phyloP scores from a whole-genome alignment of 2,113 vertebrate genomes.

The Murina feae region DNA sequence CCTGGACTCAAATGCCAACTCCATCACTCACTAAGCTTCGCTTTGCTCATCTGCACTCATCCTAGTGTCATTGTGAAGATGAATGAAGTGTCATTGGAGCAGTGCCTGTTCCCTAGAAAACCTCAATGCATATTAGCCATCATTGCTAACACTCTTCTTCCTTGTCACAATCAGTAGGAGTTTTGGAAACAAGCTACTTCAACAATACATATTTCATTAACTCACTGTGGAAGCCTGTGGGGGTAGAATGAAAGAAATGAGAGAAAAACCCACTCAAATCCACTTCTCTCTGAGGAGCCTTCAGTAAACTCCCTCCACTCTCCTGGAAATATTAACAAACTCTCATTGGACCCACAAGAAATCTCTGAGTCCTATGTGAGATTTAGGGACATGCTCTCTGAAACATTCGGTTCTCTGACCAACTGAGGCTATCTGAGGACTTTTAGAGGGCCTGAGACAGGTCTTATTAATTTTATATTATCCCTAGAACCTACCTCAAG shows the following conservation, averaged over 20 bases:
- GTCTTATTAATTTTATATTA: conserved; percentile 5
- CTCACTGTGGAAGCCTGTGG: background rate
- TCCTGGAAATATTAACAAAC: background rate
- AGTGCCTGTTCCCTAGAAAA: background rate
- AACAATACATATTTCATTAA: background rate
- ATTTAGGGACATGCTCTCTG: background rate
- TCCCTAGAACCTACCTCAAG: background rate
- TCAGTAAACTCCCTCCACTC: background rate
- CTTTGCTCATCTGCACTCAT: background rate
- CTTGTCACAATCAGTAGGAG: background rate
- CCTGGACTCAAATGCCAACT: background rate
- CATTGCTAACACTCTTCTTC: background rate
- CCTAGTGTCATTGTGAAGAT: background rate
- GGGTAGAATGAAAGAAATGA: background rate
- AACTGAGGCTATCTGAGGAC: background rate
- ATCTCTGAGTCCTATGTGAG: background rate
- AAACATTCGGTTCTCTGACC: background rate
- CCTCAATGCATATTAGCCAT: background rate
- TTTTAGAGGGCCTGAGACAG: background rate
- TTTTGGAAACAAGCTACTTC: background rate
- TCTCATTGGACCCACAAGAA: background rate
- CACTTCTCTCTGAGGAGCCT: background rate
- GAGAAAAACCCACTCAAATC: background rate
- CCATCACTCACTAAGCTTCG: background rate
- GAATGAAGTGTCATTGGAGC: background rate